These are phyloP conservation scores for Vanessa tameamea DNA, from an alignment of 1,140 invertebrate species.

Conservation along the genomic window DNA sequence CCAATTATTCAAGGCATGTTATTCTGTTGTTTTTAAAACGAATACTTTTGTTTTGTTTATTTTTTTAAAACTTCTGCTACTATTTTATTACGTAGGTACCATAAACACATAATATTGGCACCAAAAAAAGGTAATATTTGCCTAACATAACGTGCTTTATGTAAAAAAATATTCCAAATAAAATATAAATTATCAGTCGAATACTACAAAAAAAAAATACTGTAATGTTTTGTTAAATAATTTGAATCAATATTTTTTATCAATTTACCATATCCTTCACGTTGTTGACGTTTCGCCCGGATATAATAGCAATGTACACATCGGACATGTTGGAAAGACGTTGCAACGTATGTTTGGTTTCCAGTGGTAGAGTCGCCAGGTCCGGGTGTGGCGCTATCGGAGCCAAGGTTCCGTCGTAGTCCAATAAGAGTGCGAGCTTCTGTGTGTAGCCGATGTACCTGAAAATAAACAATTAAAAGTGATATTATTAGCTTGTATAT, in stretches of 20 bases:
- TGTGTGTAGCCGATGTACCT: conserved; percentile 93
- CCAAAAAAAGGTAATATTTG: too few species aligned
- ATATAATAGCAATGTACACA: conserved; percentile 93
- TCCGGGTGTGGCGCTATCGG: conserved; percentile 94
- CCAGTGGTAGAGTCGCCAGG: conserved; percentile 89
- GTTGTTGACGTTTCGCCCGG: conserved; percentile 92
- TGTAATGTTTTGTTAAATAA: background rate
- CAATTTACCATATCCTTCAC: conserved; percentile 89
- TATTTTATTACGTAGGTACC: too few species aligned
- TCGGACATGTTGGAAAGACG: conserved; percentile 92
- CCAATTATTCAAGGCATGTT: background rate
- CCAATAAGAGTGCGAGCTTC: conserved; percentile 91
- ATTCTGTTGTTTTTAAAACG: too few species aligned
- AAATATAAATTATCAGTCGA: too few species aligned
- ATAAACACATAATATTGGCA: too few species aligned
- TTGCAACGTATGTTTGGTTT: conserved; percentile 92
- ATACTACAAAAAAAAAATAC: too few species aligned
- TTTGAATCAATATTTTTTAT: too few species aligned
- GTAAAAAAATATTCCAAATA: too few species aligned
- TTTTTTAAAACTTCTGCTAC: too few species aligned
- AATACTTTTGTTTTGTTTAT: too few species aligned
- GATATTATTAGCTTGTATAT: background rate
- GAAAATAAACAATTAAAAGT: conserved; percentile 10
- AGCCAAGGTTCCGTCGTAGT: conserved; percentile 94
- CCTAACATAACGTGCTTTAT: too few species aligned